Conservation (phyloP, 2,888 invertebrate species). For the Macropis europaea region DNA sequence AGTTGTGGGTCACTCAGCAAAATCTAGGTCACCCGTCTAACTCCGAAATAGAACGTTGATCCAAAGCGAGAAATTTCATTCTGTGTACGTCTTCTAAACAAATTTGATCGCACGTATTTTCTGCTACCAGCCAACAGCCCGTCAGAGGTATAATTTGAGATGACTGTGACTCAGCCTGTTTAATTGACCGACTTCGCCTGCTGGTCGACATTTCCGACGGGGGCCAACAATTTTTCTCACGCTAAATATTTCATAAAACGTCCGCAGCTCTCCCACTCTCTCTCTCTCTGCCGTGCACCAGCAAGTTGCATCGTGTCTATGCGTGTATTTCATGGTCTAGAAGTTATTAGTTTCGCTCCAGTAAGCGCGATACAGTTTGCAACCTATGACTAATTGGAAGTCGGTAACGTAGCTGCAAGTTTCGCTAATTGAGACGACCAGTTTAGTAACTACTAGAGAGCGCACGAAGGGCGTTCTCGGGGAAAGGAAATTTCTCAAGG, state of each 20-base stretch:
- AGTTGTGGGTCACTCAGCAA: no score
- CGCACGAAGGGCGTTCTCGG: constrained; percentile 43
- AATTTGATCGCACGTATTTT: no score
- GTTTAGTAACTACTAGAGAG: constrained; percentile 61
- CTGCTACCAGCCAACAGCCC: no score
- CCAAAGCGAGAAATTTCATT: no score
- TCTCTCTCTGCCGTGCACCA: constrained; percentile 16
- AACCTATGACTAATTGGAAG: constrained; percentile 64
- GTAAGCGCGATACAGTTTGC: constrained; percentile 59
- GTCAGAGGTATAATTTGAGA: no score
- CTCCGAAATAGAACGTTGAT: no score
- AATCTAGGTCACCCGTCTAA: no score
- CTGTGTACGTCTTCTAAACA: no score
- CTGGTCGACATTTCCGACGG: background rate
- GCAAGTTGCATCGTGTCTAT: constrained; percentile 49
- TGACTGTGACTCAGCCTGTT: background rate
- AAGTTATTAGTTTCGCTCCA: constrained; percentile 60
- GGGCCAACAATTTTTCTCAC: constrained; percentile 20
- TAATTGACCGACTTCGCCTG: background rate
- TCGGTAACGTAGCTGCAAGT: constrained; percentile 60
- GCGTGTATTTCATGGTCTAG: constrained; percentile 50
- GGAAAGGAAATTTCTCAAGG: constrained; percentile 57
- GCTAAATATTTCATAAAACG: constrained; percentile 31
- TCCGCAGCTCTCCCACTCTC: no score
- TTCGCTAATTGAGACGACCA: constrained; percentile 63